Evolutionary conservation across 2,113 vertebrate genomes (phyloP).

Genomic region (Falcunculus frontatus): DNA sequence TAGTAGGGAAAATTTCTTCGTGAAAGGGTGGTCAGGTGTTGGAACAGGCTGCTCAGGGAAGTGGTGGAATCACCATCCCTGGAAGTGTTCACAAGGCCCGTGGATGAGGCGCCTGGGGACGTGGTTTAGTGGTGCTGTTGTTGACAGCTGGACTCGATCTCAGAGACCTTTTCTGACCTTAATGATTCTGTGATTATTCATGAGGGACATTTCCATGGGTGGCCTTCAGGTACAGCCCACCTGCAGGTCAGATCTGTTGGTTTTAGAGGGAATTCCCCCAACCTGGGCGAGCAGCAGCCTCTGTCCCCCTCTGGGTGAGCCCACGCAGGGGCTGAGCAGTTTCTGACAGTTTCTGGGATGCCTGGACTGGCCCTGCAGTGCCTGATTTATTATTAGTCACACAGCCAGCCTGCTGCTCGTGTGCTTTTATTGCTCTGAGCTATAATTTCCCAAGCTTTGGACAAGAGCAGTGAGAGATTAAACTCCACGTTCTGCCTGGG

Average conservation of each 20-base stretch:
- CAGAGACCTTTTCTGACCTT: not conserved
- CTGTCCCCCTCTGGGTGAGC: not conserved
- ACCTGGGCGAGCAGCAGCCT: not conserved
- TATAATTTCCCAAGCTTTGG: not conserved
- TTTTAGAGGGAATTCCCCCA: not conserved
- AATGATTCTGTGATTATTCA: not conserved
- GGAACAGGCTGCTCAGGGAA: not conserved
- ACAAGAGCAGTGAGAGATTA: not conserved
- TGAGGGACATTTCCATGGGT: not conserved
- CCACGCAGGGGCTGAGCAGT: rapidly evolving
- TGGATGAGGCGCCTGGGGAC: not conserved
- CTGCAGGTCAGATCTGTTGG: rapidly evolving
- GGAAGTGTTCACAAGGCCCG: not conserved
- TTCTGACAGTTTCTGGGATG: not conserved
- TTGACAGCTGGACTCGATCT: not conserved
- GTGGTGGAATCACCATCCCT: not conserved
- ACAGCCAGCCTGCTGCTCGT: not conserved
- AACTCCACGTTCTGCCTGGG: not conserved
- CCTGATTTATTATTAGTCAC: not conserved
- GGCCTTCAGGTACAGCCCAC: not conserved
- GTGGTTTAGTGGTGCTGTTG: not conserved
- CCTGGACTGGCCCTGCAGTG: not conserved
- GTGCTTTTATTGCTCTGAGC: not conserved
- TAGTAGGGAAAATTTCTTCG: rapidly evolving
- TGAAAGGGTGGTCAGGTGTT: not conserved